These are phyloP conservation scores for Diabrotica undecimpunctata DNA, from an alignment of 1,140 invertebrate genomes.

Conservation along the genomic window DNA sequence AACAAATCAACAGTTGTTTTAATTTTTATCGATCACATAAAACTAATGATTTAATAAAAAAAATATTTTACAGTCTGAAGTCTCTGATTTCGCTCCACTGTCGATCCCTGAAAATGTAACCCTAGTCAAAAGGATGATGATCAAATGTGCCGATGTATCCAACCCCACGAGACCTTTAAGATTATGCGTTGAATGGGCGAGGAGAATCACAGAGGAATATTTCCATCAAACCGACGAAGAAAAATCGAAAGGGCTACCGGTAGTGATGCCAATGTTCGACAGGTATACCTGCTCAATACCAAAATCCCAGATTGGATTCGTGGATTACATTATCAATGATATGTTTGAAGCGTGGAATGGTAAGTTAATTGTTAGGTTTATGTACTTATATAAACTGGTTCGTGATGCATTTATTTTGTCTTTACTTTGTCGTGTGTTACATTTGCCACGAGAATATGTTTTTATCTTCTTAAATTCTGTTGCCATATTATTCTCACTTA, in stretches of 20 bases:
- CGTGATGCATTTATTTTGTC: too few species aligned
- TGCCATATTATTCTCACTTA: too few species aligned
- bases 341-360: constrained; percentile 97
- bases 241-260: constrained; percentile 76
- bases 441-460: too few species aligned
- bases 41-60: too few species aligned
- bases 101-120: constrained; percentile 71
- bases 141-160: constrained; percentile 95
- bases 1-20: too few species aligned
- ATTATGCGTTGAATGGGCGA: constrained; percentile 87
- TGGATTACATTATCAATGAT: constrained; percentile 93
- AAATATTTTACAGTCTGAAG: neutral
- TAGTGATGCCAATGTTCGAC: constrained; percentile 97
- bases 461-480: too few species aligned
- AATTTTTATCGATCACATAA: too few species aligned
- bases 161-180: constrained; percentile 85
- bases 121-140: constrained; percentile 89
- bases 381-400: too few species aligned
- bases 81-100: constrained; percentile 27
- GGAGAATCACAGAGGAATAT: constrained; percentile 87
- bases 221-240: constrained; percentile 93
- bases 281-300: constrained; percentile 89
- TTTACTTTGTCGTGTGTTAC: too few species aligned
- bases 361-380: constrained; percentile 52
- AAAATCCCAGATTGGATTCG: constrained; percentile 94